phyloP scores from a whole-genome alignment of 2,113 vertebrate species.

The Cheilinus undulatus region DNA sequence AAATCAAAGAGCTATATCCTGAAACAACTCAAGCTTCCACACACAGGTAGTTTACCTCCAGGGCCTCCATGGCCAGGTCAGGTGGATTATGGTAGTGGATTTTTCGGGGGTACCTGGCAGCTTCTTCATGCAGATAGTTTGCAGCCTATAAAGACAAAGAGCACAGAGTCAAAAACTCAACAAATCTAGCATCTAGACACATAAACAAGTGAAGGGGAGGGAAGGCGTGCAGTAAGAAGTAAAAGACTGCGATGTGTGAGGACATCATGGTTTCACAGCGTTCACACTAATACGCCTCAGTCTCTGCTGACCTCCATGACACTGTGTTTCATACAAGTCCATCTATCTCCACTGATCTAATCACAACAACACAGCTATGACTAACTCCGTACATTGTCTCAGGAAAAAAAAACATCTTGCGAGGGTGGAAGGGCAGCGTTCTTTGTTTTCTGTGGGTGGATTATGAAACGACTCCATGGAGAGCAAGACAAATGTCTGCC shows the following conservation, averaged over 20 bases:
- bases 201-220: background rate
- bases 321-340: slow-evolving; percentile 9
- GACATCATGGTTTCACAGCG: slow-evolving; percentile 9
- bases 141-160: slow-evolving; percentile 80
- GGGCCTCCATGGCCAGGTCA: slow-evolving; percentile 96
- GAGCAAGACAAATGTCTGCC: slow-evolving; percentile 8
- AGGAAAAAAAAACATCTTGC: slow-evolving; percentile 24
- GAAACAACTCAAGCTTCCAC: slow-evolving; percentile 1
- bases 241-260: background rate
- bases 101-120: slow-evolving; percentile 96
- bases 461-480: slow-evolving; percentile 54
- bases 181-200: background rate
- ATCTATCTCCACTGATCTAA: slow-evolving; percentile 37
- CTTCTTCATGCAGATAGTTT: slow-evolving; percentile 95
- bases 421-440: slow-evolving; percentile 30
- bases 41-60: slow-evolving; percentile 88
- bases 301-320: slow-evolving; percentile 24
- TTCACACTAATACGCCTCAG: slow-evolving; percentile 2
- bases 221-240: background rate
- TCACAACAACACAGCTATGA: slow-evolving; percentile 56
- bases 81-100: slow-evolving; percentile 99
- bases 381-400: slow-evolving; percentile 43
- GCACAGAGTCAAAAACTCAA: slow-evolving; percentile 7
- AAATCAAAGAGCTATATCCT: background rate
- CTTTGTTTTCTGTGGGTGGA: slow-evolving; percentile 51